phyloP scores from a whole-genome alignment of 2,797 vertebrate genomes.

The Cichlasoma orientale region DNA sequence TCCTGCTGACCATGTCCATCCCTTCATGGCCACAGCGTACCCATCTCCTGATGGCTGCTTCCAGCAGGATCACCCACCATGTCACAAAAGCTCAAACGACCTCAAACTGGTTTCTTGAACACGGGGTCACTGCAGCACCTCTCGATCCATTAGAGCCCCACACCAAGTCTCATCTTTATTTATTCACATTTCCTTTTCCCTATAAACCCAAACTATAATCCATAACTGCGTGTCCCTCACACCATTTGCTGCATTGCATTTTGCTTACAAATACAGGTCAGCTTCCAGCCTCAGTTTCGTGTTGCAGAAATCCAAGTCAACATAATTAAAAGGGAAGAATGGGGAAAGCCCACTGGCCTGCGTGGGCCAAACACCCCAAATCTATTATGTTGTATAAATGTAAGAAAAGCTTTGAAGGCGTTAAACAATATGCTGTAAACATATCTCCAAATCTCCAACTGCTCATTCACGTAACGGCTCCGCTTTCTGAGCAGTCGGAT shows the following conservation, averaged over 20 bases:
- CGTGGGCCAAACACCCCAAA: not conserved
- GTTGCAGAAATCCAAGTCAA: not conserved
- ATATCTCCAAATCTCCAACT: constrained; percentile 11
- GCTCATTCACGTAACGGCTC: constrained; percentile 10
- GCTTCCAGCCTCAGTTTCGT: not conserved
- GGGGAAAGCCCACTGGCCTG: not conserved
- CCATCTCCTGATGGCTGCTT: too few relatives aligned
- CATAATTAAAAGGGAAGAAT: not conserved
- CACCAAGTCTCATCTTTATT: not conserved
- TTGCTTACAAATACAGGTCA: not conserved
- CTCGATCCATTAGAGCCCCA: not conserved
- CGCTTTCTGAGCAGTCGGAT: constrained; percentile 14
- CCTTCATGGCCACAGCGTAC: too few relatives aligned
- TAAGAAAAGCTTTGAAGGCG: not conserved
- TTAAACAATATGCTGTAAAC: constrained; percentile 1
- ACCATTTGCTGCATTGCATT: too few relatives aligned
- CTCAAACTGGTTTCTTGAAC: too few relatives aligned
- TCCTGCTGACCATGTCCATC: too few relatives aligned
- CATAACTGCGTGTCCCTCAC: not conserved
- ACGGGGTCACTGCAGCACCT: too few relatives aligned
- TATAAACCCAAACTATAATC: not conserved
- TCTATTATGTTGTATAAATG: not conserved
- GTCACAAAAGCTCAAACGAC: too few relatives aligned
- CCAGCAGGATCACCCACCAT: too few relatives aligned
- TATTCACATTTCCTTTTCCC: not conserved